These are phyloP conservation scores for Elaeidobius kamerunicus DNA, from an alignment of 2,888 invertebrate genomes.

Conservation along the genomic window DNA sequence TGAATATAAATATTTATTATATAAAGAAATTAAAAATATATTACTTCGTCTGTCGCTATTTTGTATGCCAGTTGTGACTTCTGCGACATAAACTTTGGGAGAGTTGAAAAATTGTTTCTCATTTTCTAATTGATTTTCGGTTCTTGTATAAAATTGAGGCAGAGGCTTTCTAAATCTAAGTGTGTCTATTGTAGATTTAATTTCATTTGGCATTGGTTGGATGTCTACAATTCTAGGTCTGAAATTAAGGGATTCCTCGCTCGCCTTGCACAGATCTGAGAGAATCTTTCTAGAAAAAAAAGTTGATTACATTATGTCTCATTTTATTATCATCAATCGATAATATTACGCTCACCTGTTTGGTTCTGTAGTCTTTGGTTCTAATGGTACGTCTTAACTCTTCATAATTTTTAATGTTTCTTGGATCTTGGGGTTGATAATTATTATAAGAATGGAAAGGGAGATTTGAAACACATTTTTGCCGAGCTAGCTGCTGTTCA, in stretches of 20 bases:
- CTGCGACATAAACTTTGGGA: constrained; percentile 16
- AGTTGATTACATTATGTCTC: neutral
- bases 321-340: constrained; percentile 1
- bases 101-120: constrained; percentile 22
- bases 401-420: neutral
- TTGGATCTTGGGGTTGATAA: neutral
- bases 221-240: constrained; percentile 4
- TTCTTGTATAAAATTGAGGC: constrained; percentile 9
- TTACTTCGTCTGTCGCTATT: neutral
- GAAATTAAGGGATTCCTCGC: constrained; percentile 18
- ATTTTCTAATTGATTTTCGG: too few species aligned
- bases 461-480: neutral
- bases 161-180: constrained; percentile 32
- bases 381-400: constrained; percentile 12
- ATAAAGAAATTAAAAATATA: too few species aligned
- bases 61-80: neutral
- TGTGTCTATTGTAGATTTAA: constrained; percentile 33
- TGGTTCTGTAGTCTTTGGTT: constrained; percentile 19
- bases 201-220: constrained; percentile 30
- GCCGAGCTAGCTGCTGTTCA: neutral
- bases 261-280: constrained; percentile 31
- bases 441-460: neutral
- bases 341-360: constrained; percentile 19
- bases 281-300: constrained; percentile 36
- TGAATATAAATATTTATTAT: too few species aligned